phyloP scores from a whole-genome alignment of 2,888 invertebrate species.

The Dicycla oo region DNA sequence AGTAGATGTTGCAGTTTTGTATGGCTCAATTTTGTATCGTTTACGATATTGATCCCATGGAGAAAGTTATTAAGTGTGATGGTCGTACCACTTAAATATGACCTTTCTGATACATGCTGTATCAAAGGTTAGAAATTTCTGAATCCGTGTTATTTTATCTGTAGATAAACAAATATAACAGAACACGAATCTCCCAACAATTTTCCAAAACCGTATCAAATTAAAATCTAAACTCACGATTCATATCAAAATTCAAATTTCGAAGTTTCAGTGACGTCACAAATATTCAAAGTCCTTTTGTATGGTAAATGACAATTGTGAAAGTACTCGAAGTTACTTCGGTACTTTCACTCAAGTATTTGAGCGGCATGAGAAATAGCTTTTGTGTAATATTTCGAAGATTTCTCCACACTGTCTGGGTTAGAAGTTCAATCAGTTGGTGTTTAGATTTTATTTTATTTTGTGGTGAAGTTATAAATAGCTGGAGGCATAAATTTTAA shows the following conservation, averaged over 20 bases:
- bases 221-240: conserved; percentile 42
- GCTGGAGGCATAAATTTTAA: background rate
- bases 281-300: conserved; percentile 45
- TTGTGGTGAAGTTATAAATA: conserved; percentile 8
- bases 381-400: conserved; percentile 50
- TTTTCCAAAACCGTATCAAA: conserved; percentile 8
- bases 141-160: background rate
- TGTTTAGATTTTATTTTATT: conserved; percentile 19
- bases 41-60: no score
- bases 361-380: conserved; percentile 11
- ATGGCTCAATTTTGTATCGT: no score
- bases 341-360: conserved; percentile 44
- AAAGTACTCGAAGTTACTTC: conserved; percentile 50
- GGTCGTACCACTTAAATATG: background rate
- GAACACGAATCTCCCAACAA: background rate
- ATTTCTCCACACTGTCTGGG: conserved; percentile 19
- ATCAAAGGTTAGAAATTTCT: background rate
- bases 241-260: conserved; percentile 59
- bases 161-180: background rate
- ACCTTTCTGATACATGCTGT: no score
- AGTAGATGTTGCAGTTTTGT: no score
- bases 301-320: conserved; percentile 62
- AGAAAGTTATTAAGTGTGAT: no score
- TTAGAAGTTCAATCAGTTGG: conserved; percentile 21
- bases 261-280: conserved; percentile 53